Percentiles rank a stretch among this genome's conserved stretches.
These are phyloP conservation scores for Porphyrio hochstetteri DNA, from an alignment of 2,113 vertebrate genomes.

Conservation along the genomic window DNA sequence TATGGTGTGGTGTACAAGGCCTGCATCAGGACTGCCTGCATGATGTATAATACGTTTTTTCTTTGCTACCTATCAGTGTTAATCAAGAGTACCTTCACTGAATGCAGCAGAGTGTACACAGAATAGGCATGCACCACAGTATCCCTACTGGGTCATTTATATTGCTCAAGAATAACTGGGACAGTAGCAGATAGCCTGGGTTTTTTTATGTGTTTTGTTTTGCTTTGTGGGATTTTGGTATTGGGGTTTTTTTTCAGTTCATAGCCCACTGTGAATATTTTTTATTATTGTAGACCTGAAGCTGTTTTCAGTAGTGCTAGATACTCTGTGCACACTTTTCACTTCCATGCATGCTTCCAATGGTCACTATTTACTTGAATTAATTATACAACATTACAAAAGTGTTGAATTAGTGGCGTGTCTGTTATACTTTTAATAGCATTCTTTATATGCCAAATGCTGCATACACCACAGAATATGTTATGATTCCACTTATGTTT, in stretches of 20 bases:
- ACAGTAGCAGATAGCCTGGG: fast-evolving
- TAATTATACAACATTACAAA: background rate
- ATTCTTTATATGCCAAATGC: background rate
- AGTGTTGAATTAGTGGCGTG: background rate
- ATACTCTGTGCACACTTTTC: background rate
- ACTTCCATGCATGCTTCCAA: background rate
- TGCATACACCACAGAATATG: background rate
- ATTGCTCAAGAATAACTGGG: background rate
- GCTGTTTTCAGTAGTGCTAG: background rate
- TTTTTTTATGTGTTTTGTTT: background rate
- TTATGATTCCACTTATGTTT: background rate
- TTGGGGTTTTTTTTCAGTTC: background rate
- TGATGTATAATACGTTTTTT: background rate
- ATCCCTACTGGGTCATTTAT: background rate
- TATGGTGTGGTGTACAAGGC: background rate
- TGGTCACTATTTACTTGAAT: background rate
- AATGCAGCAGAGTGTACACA: background rate
- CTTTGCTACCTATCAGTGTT: background rate
- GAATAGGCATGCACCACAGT: background rate
- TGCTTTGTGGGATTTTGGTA: too few relatives aligned
- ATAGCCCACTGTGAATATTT: background rate
- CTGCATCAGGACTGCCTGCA: background rate
- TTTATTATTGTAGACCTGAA: background rate
- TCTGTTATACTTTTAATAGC: background rate
- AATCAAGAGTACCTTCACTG: background rate